A percentile compares a stretch with the other conserved stretches of the same genome.
Conservation (phyloP, 1,140 invertebrate genomes). For the Amyelois transitella region DNA sequence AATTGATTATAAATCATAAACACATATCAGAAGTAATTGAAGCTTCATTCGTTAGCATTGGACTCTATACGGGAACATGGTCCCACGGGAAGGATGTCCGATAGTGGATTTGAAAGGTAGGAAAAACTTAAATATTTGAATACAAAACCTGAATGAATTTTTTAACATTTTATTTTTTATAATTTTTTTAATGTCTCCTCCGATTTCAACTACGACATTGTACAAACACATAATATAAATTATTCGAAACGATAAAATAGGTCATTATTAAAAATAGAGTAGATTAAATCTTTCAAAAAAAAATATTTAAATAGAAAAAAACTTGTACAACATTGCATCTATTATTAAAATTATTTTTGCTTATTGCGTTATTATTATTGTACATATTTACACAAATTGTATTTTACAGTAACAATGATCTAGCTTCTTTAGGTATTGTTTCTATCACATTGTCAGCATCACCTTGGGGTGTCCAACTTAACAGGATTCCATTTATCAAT, state of each 20-base stretch:
- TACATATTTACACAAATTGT: slow-evolving; percentile 72
- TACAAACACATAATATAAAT: slow-evolving; percentile 73
- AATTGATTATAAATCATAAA: neutral
- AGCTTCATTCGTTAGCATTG: slow-evolving; percentile 35
- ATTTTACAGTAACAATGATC: slow-evolving; percentile 73
- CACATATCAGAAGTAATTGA: slow-evolving; percentile 7
- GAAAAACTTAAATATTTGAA: slow-evolving; percentile 43
- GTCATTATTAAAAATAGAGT: slow-evolving; percentile 70
- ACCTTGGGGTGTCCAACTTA: slow-evolving; percentile 25
- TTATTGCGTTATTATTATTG: slow-evolving; percentile 64
- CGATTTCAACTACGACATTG: slow-evolving; percentile 65
- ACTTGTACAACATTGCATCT: slow-evolving; percentile 73
- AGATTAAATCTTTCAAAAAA: slow-evolving; percentile 73
- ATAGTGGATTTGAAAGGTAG: slow-evolving; percentile 44
- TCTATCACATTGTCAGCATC: slow-evolving; percentile 66
- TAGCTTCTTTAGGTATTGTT: slow-evolving; percentile 71
- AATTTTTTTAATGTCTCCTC: slow-evolving; percentile 68
- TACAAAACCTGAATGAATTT: slow-evolving; percentile 61
- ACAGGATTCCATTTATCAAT: slow-evolving; percentile 23
- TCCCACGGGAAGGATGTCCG: slow-evolving; percentile 34
- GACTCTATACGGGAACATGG: slow-evolving; percentile 37
- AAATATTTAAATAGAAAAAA: slow-evolving; percentile 70
- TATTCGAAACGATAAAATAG: slow-evolving; percentile 73
- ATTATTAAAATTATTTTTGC: slow-evolving; percentile 68
- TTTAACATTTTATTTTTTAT: slow-evolving; percentile 70